Evolutionary conservation across 2,888 invertebrate species (phyloP).

Genomic region (Busseola fusca): DNA sequence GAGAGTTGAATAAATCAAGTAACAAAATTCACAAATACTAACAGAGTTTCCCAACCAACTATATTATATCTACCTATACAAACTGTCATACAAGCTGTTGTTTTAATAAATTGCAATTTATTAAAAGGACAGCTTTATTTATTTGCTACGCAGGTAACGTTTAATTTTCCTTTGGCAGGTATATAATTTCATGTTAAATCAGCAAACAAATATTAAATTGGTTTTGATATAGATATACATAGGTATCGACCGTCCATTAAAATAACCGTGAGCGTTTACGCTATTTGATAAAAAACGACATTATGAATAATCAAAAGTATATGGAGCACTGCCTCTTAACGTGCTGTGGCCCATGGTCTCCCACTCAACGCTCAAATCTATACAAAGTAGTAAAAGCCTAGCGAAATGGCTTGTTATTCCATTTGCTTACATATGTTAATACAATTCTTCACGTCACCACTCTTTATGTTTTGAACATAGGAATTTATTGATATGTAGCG

Average conservation of each 20-base stretch:
- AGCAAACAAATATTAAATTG: background rate
- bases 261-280: background rate
- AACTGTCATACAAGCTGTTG: too few species aligned
- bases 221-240: background rate
- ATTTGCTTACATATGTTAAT: slow-evolving; percentile 55
- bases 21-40: background rate
- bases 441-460: slow-evolving; percentile 34
- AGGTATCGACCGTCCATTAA: background rate
- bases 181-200: background rate
- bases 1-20: too few species aligned
- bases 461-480: slow-evolving; percentile 52
- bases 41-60: background rate
- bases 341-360: background rate
- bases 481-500: slow-evolving; percentile 59
- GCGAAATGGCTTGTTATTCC: slow-evolving; percentile 47
- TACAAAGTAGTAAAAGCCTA: slow-evolving; percentile 22
- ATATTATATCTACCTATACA: too few species aligned
- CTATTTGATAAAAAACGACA: background rate
- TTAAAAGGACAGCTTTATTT: background rate
- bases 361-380: slow-evolving; percentile 5
- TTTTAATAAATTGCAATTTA: background rate
- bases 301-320: background rate
- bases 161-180: background rate
- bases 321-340: slow-evolving; percentile 10
- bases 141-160: background rate